These are phyloP conservation scores for Drosophila grimshawi DNA, from an alignment of 1,140 invertebrate genomes.

Conservation along the genomic window DNA sequence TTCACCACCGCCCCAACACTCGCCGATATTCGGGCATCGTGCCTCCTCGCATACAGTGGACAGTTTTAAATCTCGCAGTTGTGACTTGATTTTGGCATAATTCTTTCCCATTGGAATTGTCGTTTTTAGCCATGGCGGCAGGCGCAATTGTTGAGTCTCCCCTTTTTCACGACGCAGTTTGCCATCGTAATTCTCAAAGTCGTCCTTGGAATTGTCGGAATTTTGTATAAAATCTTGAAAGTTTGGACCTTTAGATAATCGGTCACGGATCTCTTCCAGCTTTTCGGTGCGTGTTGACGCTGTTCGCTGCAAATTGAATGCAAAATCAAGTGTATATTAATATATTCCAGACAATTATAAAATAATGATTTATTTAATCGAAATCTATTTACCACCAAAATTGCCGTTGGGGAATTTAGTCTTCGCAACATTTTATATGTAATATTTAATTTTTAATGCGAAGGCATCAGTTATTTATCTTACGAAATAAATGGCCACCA, in stretches of 20 bases:
- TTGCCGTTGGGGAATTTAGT: constrained; percentile 16
- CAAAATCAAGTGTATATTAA: background rate
- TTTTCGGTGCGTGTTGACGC: constrained; percentile 69
- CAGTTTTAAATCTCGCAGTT: constrained; percentile 94
- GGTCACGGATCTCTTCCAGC: constrained; percentile 86
- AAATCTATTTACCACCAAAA: constrained; percentile 10
- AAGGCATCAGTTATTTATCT: constrained; percentile 25
- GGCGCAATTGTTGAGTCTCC: constrained; percentile 91
- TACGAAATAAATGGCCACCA: constrained; percentile 38
- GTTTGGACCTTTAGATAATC: constrained; percentile 87
- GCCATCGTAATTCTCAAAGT: constrained; percentile 89
- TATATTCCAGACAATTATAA: background rate
- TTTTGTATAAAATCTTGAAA: constrained; percentile 88
- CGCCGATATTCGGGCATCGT: constrained; percentile 99
- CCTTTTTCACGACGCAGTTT: constrained; percentile 94
- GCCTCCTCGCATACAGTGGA: constrained; percentile 99
- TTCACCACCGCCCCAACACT: constrained; percentile 99
- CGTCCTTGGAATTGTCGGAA: constrained; percentile 85
- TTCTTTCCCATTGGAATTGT: constrained; percentile 96
- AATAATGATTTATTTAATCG: background rate
- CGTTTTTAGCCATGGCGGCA: constrained; percentile 99
- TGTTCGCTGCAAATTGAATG: constrained; percentile 41
- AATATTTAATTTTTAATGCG: constrained; percentile 1
- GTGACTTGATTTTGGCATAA: constrained; percentile 93
- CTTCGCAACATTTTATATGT: constrained; percentile 33